Base-by-base conservation (phyloP, 2,797 vertebrate species). In the Limosa lapponica region DNA sequence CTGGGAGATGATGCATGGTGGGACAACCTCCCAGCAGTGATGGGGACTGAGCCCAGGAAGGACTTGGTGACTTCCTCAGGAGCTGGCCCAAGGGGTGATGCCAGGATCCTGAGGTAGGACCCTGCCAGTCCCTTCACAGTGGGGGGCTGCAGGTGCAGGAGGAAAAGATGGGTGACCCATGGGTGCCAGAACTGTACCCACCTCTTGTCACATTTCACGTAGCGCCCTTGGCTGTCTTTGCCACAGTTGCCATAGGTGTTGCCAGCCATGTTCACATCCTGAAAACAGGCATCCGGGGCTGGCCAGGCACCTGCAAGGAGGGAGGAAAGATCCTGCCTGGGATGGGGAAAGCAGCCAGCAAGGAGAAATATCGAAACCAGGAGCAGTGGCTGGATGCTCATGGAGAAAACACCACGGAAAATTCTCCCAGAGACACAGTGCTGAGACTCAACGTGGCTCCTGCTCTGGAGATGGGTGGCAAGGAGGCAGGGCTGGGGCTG, bases 161-260 rank as follows among this genome's bases (percentile, higher is more conserved):
- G 44, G 65, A 54, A 48, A n/a, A 75, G 30, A 57, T 3, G 8
- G 62, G 34, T 13, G 57, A 58, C 15, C 30, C 59, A 10, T 1
- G 15, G 39, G 41, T 32, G 16, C 28, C 59, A 48, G 62, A 1
- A 1, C 37, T 30, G 37, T 46, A 66, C 98, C 93, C 88, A 99
- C 99, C 98, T 99, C 94, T 98, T 98, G 14, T 97, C 96, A 37
- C 99, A 99, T 55, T 99, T 99, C 90, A 98, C 93, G 4, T 98
- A 99, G 96, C 97, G 97, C 16, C 99, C 99, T 3, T 98, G 96
- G 43, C 96, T 96, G 59, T 99, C 99, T 89, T 98, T 99, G 55
- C 99, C 99, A 2, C 99, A 99, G 98, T 99, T 99, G 46, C 99
- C 99, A 1, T 98, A 99, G 54, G 98, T 98, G 22, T 99, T 99